Base-by-base conservation (phyloP, 2,888 invertebrate species). In the Eupeodes latifasciatus region DNA sequence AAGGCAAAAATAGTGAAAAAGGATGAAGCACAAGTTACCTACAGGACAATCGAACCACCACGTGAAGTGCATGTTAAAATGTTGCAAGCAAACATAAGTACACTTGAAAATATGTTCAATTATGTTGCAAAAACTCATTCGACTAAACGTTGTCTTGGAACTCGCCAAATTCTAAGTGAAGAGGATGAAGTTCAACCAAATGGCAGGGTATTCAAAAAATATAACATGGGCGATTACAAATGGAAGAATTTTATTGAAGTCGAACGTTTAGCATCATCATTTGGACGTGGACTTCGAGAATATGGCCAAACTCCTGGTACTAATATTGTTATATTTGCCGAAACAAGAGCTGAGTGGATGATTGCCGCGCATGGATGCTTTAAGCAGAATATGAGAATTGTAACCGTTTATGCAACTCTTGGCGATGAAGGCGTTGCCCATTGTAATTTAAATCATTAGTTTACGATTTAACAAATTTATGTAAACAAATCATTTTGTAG, bases 291-390 rank as follows among this genome's bases (percentile, higher is more conserved):
- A 0, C 94, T 99, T 89, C 95, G 96, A 57, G 96, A 96, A 91
- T 94, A 98, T 53, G 98, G 98, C 44, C 95, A 97, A 91, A 93
- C 94, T 90, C 96, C 97, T 10, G 95, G 95, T 11, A 94, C 95
- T 88, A 97, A 97, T 93, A 95, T 99, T 90, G 98, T 97, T 78
- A 96, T 99, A 92, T 99, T 99, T 94, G 98, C 99, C 0, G 99
- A 99, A 94, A 99, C 99, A 0, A 95, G 99, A 90, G 98, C 98
- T 67, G 99, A 99, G 94, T 99, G 99, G 99, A 97, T 99, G 96
- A 95, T 99, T 71, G 97, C 98, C 0, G 98, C 99, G 1, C 98
- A 99, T 92, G 99, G 98, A 76, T 97, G 98, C 94, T 98, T 99
- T 94, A 98, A 98, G 93, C 97, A 97, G 94, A 98, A 97, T 93